Percentiles rank a stretch among this genome's conserved stretches.
Conservation (phyloP, 1,140 invertebrate genomes). For the Neodiprion virginianus region DNA sequence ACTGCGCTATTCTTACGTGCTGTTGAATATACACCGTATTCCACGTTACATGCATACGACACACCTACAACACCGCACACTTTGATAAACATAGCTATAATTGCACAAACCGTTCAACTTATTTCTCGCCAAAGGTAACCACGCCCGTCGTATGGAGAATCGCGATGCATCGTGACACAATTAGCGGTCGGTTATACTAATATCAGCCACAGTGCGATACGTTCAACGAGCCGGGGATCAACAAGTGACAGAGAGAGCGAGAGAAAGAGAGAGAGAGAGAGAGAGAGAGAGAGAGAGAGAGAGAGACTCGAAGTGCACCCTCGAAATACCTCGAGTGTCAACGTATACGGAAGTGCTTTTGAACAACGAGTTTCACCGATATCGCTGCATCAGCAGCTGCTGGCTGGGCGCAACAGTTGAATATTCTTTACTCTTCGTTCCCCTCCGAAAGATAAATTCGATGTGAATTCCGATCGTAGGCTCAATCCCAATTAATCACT, state of each 20-base stretch:
- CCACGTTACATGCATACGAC: background rate
- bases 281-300: too few relatives aligned
- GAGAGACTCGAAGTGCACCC: background rate
- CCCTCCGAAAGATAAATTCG: too few relatives aligned
- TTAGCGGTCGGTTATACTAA: too few relatives aligned
- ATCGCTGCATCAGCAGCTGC: slow-evolving; percentile 5
- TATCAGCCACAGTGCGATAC: too few relatives aligned
- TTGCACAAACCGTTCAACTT: background rate
- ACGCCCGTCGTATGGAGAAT: too few relatives aligned
- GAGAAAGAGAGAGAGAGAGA: too few relatives aligned
- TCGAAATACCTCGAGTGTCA: background rate
- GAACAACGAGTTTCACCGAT: slow-evolving; percentile 5
- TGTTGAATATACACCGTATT: background rate
- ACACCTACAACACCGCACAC: background rate
- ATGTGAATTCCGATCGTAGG: too few relatives aligned
- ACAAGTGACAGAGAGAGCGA: too few relatives aligned
- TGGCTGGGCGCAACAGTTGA: background rate
- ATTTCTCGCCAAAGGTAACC: background rate
- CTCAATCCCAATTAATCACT: too few relatives aligned
- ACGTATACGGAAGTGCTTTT: background rate
- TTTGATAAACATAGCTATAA: background rate
- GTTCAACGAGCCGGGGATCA: too few relatives aligned
- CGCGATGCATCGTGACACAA: too few relatives aligned
- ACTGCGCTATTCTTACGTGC: slow-evolving; percentile 10
- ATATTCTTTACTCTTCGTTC: background rate